phyloP scores from a whole-genome alignment of 30 jellyfish, hydroid and myxozoan genomes.

The Hydractinia symbiolongicarpus region DNA sequence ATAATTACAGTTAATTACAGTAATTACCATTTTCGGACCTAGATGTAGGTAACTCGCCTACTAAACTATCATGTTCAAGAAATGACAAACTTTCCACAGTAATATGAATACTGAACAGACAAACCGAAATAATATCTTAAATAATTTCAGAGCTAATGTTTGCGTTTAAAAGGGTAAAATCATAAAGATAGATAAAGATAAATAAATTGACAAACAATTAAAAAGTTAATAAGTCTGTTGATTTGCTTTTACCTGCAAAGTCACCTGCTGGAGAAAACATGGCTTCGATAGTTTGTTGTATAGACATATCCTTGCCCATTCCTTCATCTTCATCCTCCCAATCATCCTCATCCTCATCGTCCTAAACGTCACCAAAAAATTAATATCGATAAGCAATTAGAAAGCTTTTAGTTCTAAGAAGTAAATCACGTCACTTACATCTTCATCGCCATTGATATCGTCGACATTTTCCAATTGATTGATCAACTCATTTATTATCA shows the following conservation, averaged over 20 bases:
- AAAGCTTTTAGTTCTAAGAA: constrained; percentile 1
- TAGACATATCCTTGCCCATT: constrained; percentile 53
- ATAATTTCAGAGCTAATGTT: too few species aligned
- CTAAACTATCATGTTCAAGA: too few species aligned
- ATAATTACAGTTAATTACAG: too few species aligned
- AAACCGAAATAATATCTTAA: too few species aligned
- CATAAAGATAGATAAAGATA: too few species aligned
- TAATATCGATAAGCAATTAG: neutral
- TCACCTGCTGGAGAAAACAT: constrained; percentile 80
- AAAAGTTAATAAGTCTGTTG: too few species aligned
- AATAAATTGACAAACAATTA: too few species aligned
- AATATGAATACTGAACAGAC: too few species aligned
- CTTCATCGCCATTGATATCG: constrained; percentile 48
- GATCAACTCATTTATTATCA: constrained; percentile 60
- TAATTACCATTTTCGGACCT: too few species aligned
- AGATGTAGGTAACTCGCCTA: too few species aligned
- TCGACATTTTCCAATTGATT: constrained; percentile 68
- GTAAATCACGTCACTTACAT: neutral
- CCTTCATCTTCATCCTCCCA: constrained; percentile 73
- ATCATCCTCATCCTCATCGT: constrained; percentile 63
- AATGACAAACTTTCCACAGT: too few species aligned
- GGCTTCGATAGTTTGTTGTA: constrained; percentile 70
- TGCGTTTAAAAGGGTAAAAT: too few species aligned
- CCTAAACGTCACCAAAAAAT: constrained; percentile 10
- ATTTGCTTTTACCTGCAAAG: constrained; percentile 49